phyloP scores from a whole-genome alignment of 2,888 invertebrate genomes.

The Thyatira batis region DNA sequence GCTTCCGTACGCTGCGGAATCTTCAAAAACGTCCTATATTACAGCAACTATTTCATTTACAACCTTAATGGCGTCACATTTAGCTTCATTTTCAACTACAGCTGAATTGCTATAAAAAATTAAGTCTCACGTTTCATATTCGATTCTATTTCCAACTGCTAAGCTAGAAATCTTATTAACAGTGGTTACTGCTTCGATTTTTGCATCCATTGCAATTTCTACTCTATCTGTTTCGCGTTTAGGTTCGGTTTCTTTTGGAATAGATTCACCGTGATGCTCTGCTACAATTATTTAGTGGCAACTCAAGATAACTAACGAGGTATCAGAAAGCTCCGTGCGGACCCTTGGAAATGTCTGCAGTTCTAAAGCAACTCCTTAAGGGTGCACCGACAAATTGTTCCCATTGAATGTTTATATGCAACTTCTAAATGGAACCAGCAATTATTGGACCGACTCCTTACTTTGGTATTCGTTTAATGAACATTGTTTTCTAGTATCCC shows the following conservation, averaged over 20 bases:
- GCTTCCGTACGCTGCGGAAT: conserved; percentile 58
- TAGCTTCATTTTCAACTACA: conserved; percentile 31
- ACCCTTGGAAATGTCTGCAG: conserved; percentile 72
- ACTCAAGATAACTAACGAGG: conserved; percentile 75
- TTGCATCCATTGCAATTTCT: conserved; percentile 18
- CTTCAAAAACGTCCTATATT: conserved; percentile 39
- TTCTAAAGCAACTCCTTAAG: conserved; percentile 60
- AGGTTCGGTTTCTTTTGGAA: conserved; percentile 24
- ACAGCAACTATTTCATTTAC: conserved; percentile 17
- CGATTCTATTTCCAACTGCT: conserved; percentile 50
- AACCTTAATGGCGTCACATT: conserved; percentile 27
- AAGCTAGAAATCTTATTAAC: conserved; percentile 53
- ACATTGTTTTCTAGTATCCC: conserved; percentile 72
- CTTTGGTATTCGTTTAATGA: conserved; percentile 79
- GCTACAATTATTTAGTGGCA: conserved; percentile 76
- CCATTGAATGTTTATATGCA: conserved; percentile 61
- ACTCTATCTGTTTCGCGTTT: conserved; percentile 24
- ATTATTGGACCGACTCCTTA: conserved; percentile 56
- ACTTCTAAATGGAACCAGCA: conserved; percentile 58
- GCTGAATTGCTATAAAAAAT: conserved; percentile 32
- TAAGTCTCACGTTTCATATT: conserved; percentile 37
- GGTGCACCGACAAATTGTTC: conserved; percentile 75
- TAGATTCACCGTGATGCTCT: conserved; percentile 36
- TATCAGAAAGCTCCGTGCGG: conserved; percentile 64
- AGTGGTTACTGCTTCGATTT: conserved; percentile 8